Conservation (phyloP, 2,888 invertebrate genomes). For the Acrobasis suavella region DNA sequence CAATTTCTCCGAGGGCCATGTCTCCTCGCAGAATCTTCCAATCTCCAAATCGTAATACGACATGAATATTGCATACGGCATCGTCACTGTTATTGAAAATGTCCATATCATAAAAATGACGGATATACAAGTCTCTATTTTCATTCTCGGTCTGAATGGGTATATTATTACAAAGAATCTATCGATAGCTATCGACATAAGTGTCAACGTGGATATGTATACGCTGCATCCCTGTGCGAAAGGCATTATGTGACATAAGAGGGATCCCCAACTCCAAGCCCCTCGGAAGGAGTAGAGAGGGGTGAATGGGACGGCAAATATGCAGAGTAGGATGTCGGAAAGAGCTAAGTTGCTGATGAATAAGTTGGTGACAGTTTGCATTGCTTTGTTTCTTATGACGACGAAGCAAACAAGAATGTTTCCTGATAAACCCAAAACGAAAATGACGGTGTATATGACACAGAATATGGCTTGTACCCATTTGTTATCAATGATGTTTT, state of each 20-base stretch:
- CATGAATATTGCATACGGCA: conserved; percentile 95
- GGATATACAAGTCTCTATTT: conserved; percentile 90
- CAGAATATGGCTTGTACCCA: conserved; percentile 88
- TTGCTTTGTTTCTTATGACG: conserved; percentile 94
- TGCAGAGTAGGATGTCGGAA: conserved; percentile 96
- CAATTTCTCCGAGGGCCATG: conserved; percentile 93
- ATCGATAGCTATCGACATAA: conserved; percentile 98
- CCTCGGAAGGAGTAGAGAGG: conserved; percentile 96
- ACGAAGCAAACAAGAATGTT: conserved; percentile 97
- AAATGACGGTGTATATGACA: conserved; percentile 91
- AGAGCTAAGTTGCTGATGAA: conserved; percentile 98
- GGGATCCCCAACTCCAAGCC: conserved; percentile 95
- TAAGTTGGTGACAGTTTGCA: conserved; percentile 99
- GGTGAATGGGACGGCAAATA: conserved; percentile 97
- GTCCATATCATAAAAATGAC: conserved; percentile 96
- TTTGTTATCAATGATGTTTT: conserved; percentile 85
- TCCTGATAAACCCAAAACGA: conserved; percentile 93
- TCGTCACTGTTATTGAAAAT: conserved; percentile 91
- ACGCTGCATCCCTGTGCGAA: conserved; percentile 97
- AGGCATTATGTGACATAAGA: conserved; percentile 95
- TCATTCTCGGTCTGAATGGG: conserved; percentile 96
- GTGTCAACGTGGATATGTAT: conserved; percentile 97
- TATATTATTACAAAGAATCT: conserved; percentile 98
- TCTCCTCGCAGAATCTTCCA: conserved; percentile 89
- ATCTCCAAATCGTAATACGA: conserved; percentile 78